A percentile compares a stretch with the other conserved stretches of the same genome.
Conservation (phyloP, 2,797 vertebrate genomes). For the Falco rusticolus region DNA sequence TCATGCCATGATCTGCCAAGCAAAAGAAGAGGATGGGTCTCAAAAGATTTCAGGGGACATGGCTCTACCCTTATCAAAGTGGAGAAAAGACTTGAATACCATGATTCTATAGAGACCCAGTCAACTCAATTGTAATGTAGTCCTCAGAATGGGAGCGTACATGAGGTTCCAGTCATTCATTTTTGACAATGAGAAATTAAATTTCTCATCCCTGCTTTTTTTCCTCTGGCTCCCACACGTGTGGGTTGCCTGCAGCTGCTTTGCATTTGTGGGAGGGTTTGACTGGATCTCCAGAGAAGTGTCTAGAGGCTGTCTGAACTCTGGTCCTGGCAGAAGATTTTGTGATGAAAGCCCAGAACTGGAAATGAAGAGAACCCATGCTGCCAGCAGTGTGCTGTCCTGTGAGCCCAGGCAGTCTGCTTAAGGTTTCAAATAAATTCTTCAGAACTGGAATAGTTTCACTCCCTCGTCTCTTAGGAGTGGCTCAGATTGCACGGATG, state of each 20-base stretch:
- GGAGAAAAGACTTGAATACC: background rate
- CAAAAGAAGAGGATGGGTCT: background rate
- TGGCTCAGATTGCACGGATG: background rate
- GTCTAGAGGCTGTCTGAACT: background rate
- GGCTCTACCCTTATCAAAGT: background rate
- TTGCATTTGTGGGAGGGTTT: background rate
- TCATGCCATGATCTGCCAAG: background rate
- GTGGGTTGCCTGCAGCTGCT: background rate
- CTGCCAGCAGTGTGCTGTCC: background rate
- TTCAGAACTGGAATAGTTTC: background rate
- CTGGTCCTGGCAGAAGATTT: background rate
- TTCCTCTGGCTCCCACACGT: background rate
- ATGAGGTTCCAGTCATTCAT: fast-evolving
- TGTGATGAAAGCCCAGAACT: constrained; percentile 13
- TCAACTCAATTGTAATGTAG: background rate
- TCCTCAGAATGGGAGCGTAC: background rate
- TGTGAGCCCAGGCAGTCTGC: background rate
- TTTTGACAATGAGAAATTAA: background rate
- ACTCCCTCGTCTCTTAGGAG: background rate
- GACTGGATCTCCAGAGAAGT: background rate
- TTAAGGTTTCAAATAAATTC: background rate
- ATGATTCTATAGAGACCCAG: background rate
- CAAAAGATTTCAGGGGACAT: background rate
- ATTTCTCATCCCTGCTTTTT: background rate
- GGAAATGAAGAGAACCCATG: background rate